Evolutionary conservation across 2,113 vertebrate genomes (phyloP), one percentile per base, ranked within the genome.

Genomic region (Prochilodus magdalenae): DNA sequence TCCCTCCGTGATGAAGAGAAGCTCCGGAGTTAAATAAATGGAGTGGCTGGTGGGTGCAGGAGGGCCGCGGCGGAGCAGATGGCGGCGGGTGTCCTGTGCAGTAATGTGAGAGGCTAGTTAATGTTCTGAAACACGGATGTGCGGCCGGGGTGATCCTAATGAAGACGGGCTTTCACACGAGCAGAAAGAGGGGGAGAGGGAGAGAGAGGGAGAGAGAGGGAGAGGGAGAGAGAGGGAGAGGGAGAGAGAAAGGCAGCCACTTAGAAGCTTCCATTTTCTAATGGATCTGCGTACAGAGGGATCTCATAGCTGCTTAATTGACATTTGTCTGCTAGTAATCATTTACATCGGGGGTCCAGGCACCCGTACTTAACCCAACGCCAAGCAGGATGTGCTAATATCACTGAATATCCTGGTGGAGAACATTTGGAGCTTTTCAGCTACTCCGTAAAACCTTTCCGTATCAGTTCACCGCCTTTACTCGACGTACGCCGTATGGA

Each of bases 91-190:
- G 92, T 94, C 93, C 93, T 90, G 92, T 89, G 90, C 93, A 94
- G 94, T 95, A 95, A 95, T 94, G 91, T 92, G 94, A 95, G 94
- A 95, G 91, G 91, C 91, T 92, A 91, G 94, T 94, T 95, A 95
- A 94, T 96, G 93, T 95, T 93, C 91, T 95, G 93, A 95, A 94
- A 95, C 90, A 90, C 87, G 87, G 87, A 77, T 76, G 88, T 92
- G 90, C 89, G 87, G 87, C 90, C 81, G 86, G 67, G 86, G 85
- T 79, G 76, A 92, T 91, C 81, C 89, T 91, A 93, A 92, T 11
- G 62, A 94, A 88, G 87, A 87, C 86, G 30, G 62, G 84, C 63
- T 77, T 84, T 88, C 87, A 89, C 88, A 86, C 79, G 16, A 91
- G 88, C 83, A 91, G 88, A 83, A 65, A 74, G 86, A 63, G 14